Evolutionary conservation across 2,888 invertebrate species (phyloP).

Genomic region (Diadegma fenestrale): DNA sequence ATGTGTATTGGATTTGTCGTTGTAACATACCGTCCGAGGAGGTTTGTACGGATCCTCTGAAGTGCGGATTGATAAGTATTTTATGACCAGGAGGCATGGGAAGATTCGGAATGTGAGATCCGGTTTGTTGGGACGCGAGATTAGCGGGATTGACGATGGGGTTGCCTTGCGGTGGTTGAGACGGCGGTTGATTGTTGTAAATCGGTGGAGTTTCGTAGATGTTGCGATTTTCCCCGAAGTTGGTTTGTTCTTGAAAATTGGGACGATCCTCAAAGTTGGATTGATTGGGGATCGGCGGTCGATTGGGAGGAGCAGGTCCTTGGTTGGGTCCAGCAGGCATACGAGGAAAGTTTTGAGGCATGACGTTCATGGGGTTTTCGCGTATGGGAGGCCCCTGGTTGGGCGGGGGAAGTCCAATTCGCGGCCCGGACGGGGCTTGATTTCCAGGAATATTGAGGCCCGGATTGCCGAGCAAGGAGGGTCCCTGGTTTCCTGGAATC

Average conservation of each 20-base stretch:
- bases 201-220: conserved; percentile 58
- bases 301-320: conserved; percentile 68
- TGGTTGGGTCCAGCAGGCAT: conserved; percentile 72
- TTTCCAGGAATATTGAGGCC: conserved; percentile 68
- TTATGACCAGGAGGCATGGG: conserved; percentile 86
- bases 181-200: conserved; percentile 55
- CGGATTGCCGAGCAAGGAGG: conserved; percentile 74
- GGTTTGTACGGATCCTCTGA: conserved; percentile 87
- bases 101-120: conserved; percentile 75
- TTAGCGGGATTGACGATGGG: conserved; percentile 61
- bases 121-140: conserved; percentile 62
- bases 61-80: conserved; percentile 90
- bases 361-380: conserved; percentile 70
- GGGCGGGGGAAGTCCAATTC: conserved; percentile 57
- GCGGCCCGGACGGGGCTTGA: conserved; percentile 57
- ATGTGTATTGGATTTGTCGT: background rate
- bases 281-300: conserved; percentile 74
- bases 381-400: conserved; percentile 72
- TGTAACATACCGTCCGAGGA: conserved; percentile 83
- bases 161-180: conserved; percentile 26
- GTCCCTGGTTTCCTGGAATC: conserved; percentile 73
- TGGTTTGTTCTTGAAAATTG: conserved; percentile 74
- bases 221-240: conserved; percentile 74
- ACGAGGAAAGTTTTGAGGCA: conserved; percentile 76
- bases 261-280: conserved; percentile 77